Evolutionary conservation across 2,113 vertebrate genomes (phyloP), one percentile per base, ranked within the genome.

Genomic region (Puma concolor): DNA sequence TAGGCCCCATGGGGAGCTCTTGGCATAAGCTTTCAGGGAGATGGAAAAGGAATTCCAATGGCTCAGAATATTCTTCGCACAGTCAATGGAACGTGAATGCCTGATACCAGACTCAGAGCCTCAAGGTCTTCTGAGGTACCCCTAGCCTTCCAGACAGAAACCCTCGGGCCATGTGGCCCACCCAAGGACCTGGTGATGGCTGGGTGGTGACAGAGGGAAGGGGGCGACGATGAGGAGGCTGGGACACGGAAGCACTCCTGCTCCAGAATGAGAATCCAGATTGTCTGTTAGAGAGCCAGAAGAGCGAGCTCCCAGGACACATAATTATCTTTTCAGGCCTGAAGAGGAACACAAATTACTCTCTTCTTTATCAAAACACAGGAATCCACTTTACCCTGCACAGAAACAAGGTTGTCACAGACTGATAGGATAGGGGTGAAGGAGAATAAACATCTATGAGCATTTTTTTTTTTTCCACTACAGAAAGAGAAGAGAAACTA

Each of bases 41-140:
- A 97, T 87, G 80, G 95, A 98, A 97, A 91, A 96, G 96, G 94
- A 98, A 97, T 98, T 95, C 97, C 97, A 98, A 96, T 96, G 96
- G 93, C 95, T 96, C 54, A 13, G 66, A 50, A 81, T 92, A 88
- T 71, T 79, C 85, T 95, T 95, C 72, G 38, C 97, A 93, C 85
- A 77, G 85, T 94, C 97, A 98, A 98, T 98, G 94, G 97, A 98
- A 98, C 95, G 97, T 88, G 93, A 98, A 97, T 98, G 95, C 93
- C 93, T 93, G 97, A 97, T 88, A 95, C 96, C 97, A 93, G 90
- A 95, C 96, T 97, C 91, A 52, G 92, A 98, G 96, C 98, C 77
- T 5, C 48, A 48, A 96, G 97, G 91, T 87, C 94, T 98, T 98
- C 93, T 90, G 96, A 97, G 97, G 97, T 94, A 98, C 96, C 94